phyloP scores from a whole-genome alignment of 2,888 invertebrate species.

The Epinotia nisella region DNA sequence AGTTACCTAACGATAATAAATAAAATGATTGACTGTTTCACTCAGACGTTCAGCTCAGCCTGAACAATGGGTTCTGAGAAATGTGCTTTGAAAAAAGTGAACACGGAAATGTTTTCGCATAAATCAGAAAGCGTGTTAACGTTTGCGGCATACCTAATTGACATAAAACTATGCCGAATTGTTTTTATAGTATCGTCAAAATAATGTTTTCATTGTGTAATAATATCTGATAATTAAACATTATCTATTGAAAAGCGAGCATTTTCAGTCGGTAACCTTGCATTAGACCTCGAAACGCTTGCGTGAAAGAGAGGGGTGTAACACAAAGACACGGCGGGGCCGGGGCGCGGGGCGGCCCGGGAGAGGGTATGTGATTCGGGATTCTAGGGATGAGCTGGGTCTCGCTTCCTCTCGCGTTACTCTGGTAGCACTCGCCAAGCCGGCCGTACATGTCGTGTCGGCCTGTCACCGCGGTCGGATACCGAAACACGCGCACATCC shows the following conservation, averaged over 20 bases:
- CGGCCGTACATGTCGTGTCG: slow-evolving; percentile 65
- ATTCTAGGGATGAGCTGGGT: slow-evolving; percentile 85
- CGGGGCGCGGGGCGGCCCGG: slow-evolving; percentile 74
- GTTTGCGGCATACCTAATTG: not conserved
- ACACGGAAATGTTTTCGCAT: slow-evolving; percentile 11
- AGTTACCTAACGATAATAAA: slow-evolving; percentile 30
- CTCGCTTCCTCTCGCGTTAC: slow-evolving; percentile 83
- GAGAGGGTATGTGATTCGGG: slow-evolving; percentile 82
- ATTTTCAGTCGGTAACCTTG: slow-evolving; percentile 75
- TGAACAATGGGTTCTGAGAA: slow-evolving; percentile 26
- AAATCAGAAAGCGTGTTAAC: slow-evolving; percentile 14
- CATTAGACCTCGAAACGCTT: slow-evolving; percentile 64
- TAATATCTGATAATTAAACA: slow-evolving; percentile 5
- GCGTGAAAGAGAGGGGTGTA: slow-evolving; percentile 81
- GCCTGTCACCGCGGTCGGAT: slow-evolving; percentile 51
- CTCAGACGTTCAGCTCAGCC: slow-evolving; percentile 9
- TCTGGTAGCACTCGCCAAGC: slow-evolving; percentile 79
- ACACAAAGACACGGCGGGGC: slow-evolving; percentile 72
- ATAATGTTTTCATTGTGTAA: not conserved
- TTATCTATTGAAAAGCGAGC: slow-evolving; percentile 58
- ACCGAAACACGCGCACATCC: slow-evolving; percentile 57
- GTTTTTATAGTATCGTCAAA: not conserved
- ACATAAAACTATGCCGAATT: not conserved
- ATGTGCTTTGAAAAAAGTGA: not conserved
- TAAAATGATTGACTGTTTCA: slow-evolving; percentile 35